Percentiles rank a stretch among this genome's conserved stretches.
Evolutionary conservation across 2,797 vertebrate genomes (phyloP).

Genomic region (Tympanoctomys barrerae): DNA sequence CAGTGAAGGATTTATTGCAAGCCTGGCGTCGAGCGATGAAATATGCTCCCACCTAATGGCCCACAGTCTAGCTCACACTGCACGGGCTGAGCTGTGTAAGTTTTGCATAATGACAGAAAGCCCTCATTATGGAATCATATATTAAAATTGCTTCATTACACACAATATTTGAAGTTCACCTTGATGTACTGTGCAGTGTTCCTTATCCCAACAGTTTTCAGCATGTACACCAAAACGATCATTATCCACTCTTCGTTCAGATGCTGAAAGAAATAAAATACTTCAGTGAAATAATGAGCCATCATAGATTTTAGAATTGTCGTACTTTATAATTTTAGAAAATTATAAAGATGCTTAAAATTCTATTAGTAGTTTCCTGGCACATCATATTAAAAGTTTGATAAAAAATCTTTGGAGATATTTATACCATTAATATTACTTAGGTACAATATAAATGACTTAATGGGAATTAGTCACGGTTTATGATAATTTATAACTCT

Average conservation of each 20-base stretch:
- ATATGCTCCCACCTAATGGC: neutral
- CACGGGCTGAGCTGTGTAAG: neutral
- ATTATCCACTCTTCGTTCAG: neutral
- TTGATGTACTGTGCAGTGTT: neutral
- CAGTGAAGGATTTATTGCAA: neutral
- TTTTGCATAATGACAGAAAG: neutral
- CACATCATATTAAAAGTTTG: neutral
- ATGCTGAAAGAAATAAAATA: slow-evolving; percentile 4
- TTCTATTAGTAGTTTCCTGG: neutral
- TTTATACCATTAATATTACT: neutral
- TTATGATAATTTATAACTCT: slow-evolving; percentile 4
- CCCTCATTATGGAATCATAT: neutral
- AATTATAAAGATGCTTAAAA: neutral
- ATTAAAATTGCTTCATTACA: neutral
- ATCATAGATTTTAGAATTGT: neutral
- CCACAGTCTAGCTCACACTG: neutral
- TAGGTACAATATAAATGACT: neutral
- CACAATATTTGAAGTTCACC: neutral
- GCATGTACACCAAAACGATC: neutral
- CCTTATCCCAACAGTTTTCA: neutral
- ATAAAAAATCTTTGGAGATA: neutral
- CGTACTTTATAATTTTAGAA: neutral
- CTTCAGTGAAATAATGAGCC: neutral
- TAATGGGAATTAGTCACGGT: neutral
- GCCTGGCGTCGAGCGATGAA: neutral